These are phyloP conservation scores for Atethmia centrago DNA, from an alignment of 2,888 invertebrate species.

Conservation along the genomic window DNA sequence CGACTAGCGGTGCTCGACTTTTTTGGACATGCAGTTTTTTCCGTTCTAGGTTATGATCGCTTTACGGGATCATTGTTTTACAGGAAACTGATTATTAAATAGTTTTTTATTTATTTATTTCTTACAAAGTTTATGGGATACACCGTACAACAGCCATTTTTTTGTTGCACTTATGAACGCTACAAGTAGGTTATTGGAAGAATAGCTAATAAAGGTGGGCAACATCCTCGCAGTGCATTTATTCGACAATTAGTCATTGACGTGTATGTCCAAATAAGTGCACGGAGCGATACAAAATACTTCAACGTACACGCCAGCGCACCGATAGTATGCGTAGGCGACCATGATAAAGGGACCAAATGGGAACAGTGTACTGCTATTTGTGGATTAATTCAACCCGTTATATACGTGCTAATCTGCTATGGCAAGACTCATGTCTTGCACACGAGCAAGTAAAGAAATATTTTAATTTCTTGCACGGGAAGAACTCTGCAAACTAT, in stretches of 20 bases:
- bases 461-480: conserved; percentile 25
- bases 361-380: conserved; percentile 43
- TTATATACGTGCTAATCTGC: neutral
- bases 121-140: conserved; percentile 1
- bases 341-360: conserved; percentile 61
- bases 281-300: conserved; percentile 70
- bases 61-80: conserved; percentile 83
- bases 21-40: conserved; percentile 89
- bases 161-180: neutral
- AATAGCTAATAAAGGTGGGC: conserved; percentile 13
- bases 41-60: conserved; percentile 84
- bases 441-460: conserved; percentile 9
- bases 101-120: conserved; percentile 40
- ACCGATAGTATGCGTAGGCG: conserved; percentile 63
- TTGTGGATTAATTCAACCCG: conserved; percentile 30
- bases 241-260: conserved; percentile 53
- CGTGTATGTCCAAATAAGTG: conserved; percentile 63
- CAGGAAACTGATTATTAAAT: conserved; percentile 73
- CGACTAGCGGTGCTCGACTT: conserved; percentile 89
- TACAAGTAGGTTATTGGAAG: conserved; percentile 20
- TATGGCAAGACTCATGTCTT: conserved; percentile 2
- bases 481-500: conserved; percentile 32
- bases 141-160: neutral
- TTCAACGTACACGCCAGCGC: conserved; percentile 71
- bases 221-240: conserved; percentile 9